Evolutionary conservation across 2,888 invertebrate genomes (phyloP).

Genomic region (Melanargia galathea): DNA sequence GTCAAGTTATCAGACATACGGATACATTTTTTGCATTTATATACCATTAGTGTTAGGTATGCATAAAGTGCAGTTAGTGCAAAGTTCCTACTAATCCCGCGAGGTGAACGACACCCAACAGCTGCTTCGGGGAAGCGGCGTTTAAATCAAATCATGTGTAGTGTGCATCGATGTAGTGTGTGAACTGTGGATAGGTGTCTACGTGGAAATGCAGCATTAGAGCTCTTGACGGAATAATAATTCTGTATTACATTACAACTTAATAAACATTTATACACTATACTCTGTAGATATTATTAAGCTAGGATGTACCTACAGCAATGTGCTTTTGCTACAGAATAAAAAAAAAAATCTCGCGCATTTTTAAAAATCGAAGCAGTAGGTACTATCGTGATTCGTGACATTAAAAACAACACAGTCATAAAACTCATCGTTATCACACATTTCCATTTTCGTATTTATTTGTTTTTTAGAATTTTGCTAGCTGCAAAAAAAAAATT

Average conservation of each 20-base stretch:
- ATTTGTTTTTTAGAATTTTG: no score
- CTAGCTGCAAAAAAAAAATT: no score
- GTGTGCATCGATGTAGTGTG: neutral
- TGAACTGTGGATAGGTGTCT: constrained; percentile 14
- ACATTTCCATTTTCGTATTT: no score
- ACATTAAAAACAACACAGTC: no score
- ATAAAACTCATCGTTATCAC: no score
- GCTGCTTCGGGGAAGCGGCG: constrained; percentile 40
- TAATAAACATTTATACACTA: neutral
- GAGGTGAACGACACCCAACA: constrained; percentile 44
- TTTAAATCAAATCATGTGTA: constrained; percentile 47
- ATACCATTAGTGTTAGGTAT: constrained; percentile 15
- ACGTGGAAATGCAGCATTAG: constrained; percentile 40
- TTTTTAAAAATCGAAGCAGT: no score
- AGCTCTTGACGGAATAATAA: constrained; percentile 40
- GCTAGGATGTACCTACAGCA: no score
- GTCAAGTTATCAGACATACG: no score
- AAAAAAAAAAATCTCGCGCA: no score
- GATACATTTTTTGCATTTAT: neutral
- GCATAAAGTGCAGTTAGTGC: constrained; percentile 24
- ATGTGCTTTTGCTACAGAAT: no score
- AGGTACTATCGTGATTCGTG: no score
- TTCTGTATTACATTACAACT: constrained; percentile 28
- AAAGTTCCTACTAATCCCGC: constrained; percentile 25
- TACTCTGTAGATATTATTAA: no score